A percentile compares a stretch with the other conserved stretches of the same genome.
Conservation (phyloP, 2,797 vertebrate species). For the Oreochromis grahami region DNA sequence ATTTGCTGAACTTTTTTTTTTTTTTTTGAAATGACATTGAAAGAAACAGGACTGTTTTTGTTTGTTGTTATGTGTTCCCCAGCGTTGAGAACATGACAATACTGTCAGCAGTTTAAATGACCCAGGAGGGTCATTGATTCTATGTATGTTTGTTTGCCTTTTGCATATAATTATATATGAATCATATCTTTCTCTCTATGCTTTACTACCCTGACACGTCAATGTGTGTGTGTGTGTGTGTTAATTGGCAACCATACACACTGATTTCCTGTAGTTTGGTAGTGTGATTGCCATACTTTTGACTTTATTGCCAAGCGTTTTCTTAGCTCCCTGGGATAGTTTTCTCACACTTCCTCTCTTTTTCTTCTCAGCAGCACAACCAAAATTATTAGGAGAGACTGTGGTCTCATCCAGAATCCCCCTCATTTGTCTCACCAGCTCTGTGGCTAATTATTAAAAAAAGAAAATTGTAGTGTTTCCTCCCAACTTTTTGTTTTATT, state of each 20-base stretch:
- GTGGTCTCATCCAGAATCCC: slow-evolving; percentile 25
- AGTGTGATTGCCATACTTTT: neutral
- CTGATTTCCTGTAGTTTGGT: slow-evolving; percentile 10
- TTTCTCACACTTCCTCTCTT: slow-evolving; percentile 1
- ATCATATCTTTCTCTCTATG: slow-evolving; percentile 45
- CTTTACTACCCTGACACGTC: slow-evolving; percentile 13
- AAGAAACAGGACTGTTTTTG: slow-evolving; percentile 16
- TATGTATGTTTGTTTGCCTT: slow-evolving; percentile 50
- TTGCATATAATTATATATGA: slow-evolving; percentile 36
- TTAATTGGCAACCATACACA: neutral
- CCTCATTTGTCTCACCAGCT: neutral
- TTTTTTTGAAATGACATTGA: slow-evolving; percentile 33
- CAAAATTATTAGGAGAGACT: slow-evolving; percentile 61
- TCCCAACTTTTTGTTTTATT: neutral
- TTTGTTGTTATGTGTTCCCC: slow-evolving; percentile 40
- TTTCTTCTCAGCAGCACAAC: slow-evolving; percentile 65
- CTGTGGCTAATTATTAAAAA: neutral
- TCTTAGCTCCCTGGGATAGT: neutral
- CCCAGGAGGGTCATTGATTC: slow-evolving; percentile 31
- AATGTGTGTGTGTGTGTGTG: neutral
- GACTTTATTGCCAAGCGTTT: neutral
- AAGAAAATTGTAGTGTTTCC: neutral
- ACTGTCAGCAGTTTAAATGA: slow-evolving; percentile 9
- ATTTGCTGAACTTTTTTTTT: slow-evolving; percentile 41
- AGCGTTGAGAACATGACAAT: slow-evolving; percentile 24